A percentile compares a stretch with the other conserved stretches of the same genome.
These are phyloP conservation scores for Dipus sagitta DNA, from an alignment of 2,797 vertebrate species.

Conservation along the genomic window DNA sequence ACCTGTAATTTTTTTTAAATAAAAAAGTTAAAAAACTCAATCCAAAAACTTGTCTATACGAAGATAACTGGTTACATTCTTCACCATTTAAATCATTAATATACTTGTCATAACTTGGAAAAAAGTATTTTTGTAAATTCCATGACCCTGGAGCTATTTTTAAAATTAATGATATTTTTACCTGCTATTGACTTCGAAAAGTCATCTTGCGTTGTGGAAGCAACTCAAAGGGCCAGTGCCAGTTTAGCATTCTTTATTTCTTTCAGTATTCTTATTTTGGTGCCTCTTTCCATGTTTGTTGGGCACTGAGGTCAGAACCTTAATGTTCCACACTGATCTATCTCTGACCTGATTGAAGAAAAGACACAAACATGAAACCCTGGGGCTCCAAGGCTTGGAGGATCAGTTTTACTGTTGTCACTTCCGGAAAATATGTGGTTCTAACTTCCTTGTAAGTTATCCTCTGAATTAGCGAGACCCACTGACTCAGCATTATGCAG, in stretches of 20 bases:
- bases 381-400: neutral
- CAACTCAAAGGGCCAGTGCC: neutral
- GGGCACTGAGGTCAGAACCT: neutral
- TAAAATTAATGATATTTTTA: neutral
- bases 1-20: neutral
- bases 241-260: neutral
- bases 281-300: slow-evolving; percentile 3
- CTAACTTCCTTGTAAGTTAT: neutral
- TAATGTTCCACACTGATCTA: neutral
- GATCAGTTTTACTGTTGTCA: neutral
- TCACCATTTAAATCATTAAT: neutral
- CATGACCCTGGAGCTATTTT: neutral
- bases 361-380: neutral
- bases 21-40: neutral
- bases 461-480: neutral
- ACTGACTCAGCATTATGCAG: neutral
- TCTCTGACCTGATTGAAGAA: neutral
- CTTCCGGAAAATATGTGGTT: neutral
- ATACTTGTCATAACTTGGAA: neutral
- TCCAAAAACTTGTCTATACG: neutral
- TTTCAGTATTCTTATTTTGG: neutral
- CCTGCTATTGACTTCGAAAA: neutral
- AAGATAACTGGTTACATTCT: neutral
- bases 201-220: neutral
- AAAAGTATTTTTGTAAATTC: slow-evolving; percentile 1